Evolutionary conservation across 2,113 vertebrate genomes (phyloP).

Genomic region (Sander lucioperca): DNA sequence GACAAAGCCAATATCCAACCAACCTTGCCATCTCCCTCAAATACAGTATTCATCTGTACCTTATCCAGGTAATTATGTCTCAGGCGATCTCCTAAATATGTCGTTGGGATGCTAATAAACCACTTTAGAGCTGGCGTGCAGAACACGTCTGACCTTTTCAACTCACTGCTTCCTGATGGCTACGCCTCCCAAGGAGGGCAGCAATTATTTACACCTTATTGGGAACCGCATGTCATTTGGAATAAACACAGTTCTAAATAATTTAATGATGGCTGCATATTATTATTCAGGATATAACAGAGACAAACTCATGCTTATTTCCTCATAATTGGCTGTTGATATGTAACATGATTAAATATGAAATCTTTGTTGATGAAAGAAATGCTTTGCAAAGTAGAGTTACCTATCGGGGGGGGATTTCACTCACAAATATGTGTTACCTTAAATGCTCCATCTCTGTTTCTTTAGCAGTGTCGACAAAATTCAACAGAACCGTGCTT

Average conservation of each 20-base stretch:
- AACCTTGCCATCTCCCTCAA: conserved; percentile 77
- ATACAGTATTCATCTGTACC: conserved; percentile 80
- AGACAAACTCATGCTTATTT: conserved; percentile 43
- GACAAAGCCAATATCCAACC: conserved; percentile 82
- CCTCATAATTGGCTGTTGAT: conserved; percentile 44
- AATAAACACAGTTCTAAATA: conserved; percentile 59
- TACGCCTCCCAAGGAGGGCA: conserved; percentile 61
- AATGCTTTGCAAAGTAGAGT: background rate
- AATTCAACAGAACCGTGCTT: conserved; percentile 45
- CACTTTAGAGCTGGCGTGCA: conserved; percentile 66
- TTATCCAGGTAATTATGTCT: conserved; percentile 79
- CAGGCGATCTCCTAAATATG: conserved; percentile 78
- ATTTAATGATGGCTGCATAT: conserved; percentile 43
- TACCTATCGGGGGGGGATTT: conserved; percentile 19
- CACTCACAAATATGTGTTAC: conserved; percentile 35
- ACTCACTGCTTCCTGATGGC: conserved; percentile 71
- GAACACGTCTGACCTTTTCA: conserved; percentile 82
- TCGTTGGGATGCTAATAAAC: conserved; percentile 81
- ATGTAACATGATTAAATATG: conserved; percentile 27
- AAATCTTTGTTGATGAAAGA: conserved; percentile 29
- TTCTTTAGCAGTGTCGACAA: conserved; percentile 37
- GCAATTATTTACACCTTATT: conserved; percentile 76
- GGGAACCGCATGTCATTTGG: conserved; percentile 39
- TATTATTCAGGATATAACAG: conserved; percentile 43
- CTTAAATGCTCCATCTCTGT: conserved; percentile 45